Conservation (phyloP, 2,888 invertebrate genomes). For the Galeopsomyia nigrocyanea region DNA sequence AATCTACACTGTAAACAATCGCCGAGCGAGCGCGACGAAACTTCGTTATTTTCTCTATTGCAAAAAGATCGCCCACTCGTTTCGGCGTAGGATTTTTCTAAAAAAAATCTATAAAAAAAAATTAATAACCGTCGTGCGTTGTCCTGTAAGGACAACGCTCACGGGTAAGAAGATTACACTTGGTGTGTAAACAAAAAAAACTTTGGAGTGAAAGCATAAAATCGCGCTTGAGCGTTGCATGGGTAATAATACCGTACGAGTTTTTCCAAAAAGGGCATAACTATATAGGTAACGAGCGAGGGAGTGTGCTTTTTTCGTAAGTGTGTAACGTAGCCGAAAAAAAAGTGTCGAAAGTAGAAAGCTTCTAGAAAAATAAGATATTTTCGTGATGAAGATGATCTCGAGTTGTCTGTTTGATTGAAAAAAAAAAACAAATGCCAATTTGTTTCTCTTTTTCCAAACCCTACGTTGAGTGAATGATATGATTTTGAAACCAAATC, state of each 20-base stretch:
- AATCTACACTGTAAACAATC: conserved; percentile 38
- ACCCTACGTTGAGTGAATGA: conserved; percentile 19
- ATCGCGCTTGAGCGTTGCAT: conserved; percentile 29
- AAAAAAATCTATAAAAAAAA: conserved; percentile 15
- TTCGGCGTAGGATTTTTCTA: conserved; percentile 41
- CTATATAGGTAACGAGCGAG: conserved; percentile 7
- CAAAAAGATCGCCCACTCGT: conserved; percentile 33
- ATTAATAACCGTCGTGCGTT: background rate
- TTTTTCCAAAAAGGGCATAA: conserved; percentile 16
- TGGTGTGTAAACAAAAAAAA: conserved; percentile 13
- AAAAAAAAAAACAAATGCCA: conserved; percentile 27
- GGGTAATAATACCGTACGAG: conserved; percentile 12
- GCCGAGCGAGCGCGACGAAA: conserved; percentile 33
- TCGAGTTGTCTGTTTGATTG: conserved; percentile 18
- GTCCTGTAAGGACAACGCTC: conserved; percentile 14
- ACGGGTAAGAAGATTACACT: conserved; percentile 11
- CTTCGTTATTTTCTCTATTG: conserved; percentile 44
- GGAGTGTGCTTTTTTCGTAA: conserved; percentile 15
- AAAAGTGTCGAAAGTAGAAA: conserved; percentile 29
- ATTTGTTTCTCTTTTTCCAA: background rate
- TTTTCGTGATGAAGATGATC: conserved; percentile 20
- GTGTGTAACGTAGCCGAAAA: conserved; percentile 30
- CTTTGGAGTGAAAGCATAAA: conserved; percentile 28
- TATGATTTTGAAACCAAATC: conserved; percentile 32
- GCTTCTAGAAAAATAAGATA: conserved; percentile 18